Evolutionary conservation across 2,797 vertebrate genomes (phyloP).

Genomic region (Acanthis flammea): DNA sequence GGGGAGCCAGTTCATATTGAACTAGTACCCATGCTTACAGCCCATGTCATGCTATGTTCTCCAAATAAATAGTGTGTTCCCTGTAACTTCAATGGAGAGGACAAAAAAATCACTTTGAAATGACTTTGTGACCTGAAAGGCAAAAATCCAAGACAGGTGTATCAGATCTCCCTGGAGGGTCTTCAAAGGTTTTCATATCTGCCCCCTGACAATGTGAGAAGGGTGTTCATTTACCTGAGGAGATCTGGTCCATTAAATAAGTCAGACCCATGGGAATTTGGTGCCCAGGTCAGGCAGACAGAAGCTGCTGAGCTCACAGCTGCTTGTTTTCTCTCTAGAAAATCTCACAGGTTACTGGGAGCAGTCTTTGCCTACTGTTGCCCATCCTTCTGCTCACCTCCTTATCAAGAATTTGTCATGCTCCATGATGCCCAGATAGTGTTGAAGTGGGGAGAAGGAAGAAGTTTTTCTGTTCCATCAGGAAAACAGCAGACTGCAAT

Average conservation of each 20-base stretch:
- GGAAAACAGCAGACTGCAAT: not conserved
- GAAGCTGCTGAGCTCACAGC: not conserved
- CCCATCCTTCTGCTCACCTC: not conserved
- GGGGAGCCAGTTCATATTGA: not conserved
- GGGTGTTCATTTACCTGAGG: not conserved
- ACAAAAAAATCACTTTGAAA: not conserved
- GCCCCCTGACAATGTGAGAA: not conserved
- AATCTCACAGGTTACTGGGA: not conserved
- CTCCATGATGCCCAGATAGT: not conserved
- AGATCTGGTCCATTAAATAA: not conserved
- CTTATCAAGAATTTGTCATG: not conserved
- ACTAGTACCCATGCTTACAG: not conserved
- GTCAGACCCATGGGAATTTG: not conserved
- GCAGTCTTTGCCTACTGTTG: not conserved
- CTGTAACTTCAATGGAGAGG: not conserved
- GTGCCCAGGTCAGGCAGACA: not conserved
- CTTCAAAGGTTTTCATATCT: not conserved
- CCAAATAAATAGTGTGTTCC: not conserved
- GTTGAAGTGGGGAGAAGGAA: not conserved
- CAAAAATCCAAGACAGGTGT: not conserved
- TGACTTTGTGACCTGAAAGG: not conserved
- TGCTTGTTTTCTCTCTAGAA: not conserved
- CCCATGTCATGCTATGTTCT: not conserved
- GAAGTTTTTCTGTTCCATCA: not conserved
- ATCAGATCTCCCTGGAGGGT: not conserved